Evolutionary conservation across 2,797 vertebrate genomes (phyloP).

Genomic region (Eutrigla gurnardus): DNA sequence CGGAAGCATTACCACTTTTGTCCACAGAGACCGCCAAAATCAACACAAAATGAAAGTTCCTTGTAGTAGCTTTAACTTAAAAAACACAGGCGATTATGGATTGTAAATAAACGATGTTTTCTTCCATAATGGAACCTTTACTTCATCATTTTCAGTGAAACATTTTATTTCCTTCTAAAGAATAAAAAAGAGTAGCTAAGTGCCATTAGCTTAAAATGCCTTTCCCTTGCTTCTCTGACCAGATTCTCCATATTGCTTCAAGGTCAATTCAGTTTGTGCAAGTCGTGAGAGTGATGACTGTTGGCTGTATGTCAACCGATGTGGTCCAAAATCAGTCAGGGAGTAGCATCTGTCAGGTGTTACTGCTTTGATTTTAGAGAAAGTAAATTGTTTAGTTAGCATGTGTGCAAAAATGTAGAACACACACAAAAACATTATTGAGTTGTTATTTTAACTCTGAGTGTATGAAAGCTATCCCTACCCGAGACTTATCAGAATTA

Average conservation of each 20-base stretch:
- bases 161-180: background rate
- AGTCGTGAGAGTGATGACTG: background rate
- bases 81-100: too few species aligned
- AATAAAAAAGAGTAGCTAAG: background rate
- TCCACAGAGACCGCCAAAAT: too few species aligned
- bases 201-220: background rate
- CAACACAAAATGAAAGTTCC: too few species aligned
- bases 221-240: background rate
- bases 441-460: conserved; percentile 3
- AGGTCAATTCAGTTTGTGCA: conserved; percentile 11
- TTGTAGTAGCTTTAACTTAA: too few species aligned
- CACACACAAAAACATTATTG: background rate
- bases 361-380: background rate
- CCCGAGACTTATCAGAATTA: background rate
- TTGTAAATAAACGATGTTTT: too few species aligned
- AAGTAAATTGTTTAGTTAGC: background rate
- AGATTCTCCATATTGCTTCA: conserved; percentile 15
- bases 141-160: background rate
- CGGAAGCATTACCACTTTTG: too few species aligned
- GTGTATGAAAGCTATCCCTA: background rate
- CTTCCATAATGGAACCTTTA: background rate
- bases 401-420: background rate
- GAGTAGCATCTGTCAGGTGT: conserved; percentile 14
- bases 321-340: background rate
- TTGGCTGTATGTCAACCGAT: background rate